phyloP scores from a whole-genome alignment of 2,797 vertebrate genomes.

The Morus bassanus region DNA sequence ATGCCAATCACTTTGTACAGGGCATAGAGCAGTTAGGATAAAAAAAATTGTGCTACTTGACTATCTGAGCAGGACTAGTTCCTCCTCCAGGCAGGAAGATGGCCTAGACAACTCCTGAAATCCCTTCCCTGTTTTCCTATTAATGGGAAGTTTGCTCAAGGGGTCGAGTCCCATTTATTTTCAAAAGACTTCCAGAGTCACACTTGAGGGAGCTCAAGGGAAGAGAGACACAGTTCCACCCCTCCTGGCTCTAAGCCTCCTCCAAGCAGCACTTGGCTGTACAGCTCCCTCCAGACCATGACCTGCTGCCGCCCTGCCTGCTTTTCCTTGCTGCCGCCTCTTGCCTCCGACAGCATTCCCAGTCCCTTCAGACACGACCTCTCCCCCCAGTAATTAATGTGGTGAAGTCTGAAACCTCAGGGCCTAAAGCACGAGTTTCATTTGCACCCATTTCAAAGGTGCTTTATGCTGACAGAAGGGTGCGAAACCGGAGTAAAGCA shows the following conservation, averaged over 20 bases:
- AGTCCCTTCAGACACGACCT: background rate
- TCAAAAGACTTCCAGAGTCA: background rate
- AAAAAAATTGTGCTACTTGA: background rate
- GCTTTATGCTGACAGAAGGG: background rate
- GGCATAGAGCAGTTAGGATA: background rate
- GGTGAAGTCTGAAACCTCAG: background rate
- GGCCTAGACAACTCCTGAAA: background rate
- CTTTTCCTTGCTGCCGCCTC: background rate
- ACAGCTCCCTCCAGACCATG: fast-evolving
- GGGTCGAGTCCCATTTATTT: background rate
- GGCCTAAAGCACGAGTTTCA: background rate
- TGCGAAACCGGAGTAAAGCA: background rate
- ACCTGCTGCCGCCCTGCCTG: background rate
- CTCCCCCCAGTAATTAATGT: background rate
- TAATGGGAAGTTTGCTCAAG: background rate
- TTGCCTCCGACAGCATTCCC: fast-evolving
- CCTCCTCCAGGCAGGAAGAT: background rate
- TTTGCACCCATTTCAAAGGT: background rate
- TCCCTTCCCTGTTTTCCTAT: background rate
- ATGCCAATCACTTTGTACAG: background rate
- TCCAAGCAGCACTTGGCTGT: background rate
- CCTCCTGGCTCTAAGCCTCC: background rate
- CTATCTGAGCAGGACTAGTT: background rate
- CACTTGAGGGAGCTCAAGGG: background rate
- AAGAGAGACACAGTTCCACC: background rate